Evolutionary conservation across 1,140 invertebrate species (phyloP).

Genomic region (Chelonus insularis): DNA sequence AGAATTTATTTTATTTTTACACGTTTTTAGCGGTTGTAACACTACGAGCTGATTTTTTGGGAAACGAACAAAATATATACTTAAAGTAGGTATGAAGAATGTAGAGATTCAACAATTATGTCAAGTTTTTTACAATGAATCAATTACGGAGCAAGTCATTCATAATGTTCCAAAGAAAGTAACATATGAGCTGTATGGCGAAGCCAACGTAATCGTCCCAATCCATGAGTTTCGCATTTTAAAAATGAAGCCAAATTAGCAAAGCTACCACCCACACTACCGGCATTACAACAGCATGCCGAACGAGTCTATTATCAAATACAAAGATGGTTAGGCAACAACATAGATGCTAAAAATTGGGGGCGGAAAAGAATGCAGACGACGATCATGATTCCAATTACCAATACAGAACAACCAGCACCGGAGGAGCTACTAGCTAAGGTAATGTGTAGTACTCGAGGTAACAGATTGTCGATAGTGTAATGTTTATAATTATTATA

Average conservation of each 20-base stretch:
- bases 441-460: too few relatives aligned
- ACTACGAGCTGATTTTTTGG: slow-evolving; percentile 18
- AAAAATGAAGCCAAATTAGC: background rate
- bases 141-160: background rate
- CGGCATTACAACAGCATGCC: slow-evolving; percentile 22
- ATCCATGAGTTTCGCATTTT: background rate
- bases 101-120: too few relatives aligned
- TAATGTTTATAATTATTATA: too few relatives aligned
- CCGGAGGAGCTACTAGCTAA: background rate
- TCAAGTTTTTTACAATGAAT: too few relatives aligned
- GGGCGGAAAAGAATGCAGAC: slow-evolving; percentile 35
- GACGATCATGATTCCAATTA: background rate
- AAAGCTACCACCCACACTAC: slow-evolving; percentile 36
- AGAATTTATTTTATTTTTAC: slow-evolving; percentile 25
- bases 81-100: too few relatives aligned
- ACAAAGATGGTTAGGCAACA: slow-evolving; percentile 49
- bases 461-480: too few relatives aligned
- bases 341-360: slow-evolving; percentile 49
- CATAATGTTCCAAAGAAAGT: background rate
- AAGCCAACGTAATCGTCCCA: too few relatives aligned
- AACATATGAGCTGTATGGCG: background rate
- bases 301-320: slow-evolving; percentile 52
- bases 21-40: slow-evolving; percentile 27
- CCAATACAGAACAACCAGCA: background rate
- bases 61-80: slow-evolving; percentile 25